phyloP scores from a whole-genome alignment of 2,113 vertebrate species.

The Datnioides undecimradiatus region DNA sequence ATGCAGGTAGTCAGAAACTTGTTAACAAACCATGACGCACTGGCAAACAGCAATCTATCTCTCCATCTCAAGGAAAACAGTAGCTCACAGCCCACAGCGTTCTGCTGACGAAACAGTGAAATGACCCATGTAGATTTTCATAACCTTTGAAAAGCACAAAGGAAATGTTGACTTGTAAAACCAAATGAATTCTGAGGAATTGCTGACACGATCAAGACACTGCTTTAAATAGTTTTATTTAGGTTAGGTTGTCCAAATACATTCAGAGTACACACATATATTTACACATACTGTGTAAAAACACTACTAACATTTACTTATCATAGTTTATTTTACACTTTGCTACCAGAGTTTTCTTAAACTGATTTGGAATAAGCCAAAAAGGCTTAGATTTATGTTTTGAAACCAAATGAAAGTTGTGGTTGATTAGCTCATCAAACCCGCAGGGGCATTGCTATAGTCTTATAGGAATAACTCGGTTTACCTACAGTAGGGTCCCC shows the following conservation, averaged over 20 bases:
- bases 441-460: not conserved
- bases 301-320: not conserved
- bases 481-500: too few relatives aligned
- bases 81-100: conserved; percentile 19
- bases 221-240: not conserved
- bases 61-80: conserved; percentile 45
- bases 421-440: too few relatives aligned
- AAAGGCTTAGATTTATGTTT: not conserved
- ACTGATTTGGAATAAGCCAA: not conserved
- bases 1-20: conserved; percentile 45
- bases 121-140: conserved; percentile 44
- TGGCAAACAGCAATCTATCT: conserved; percentile 46
- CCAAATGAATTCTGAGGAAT: conserved; percentile 24
- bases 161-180: conserved; percentile 44
- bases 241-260: not conserved
- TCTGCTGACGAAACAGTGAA: conserved; percentile 28
- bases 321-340: not conserved
- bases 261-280: not conserved
- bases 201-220: conserved; percentile 34
- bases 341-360: not conserved
- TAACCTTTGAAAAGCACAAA: conserved; percentile 40
- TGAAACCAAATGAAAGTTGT: too few relatives aligned
- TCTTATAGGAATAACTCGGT: not conserved
- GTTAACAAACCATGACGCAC: conserved; percentile 47
- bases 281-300: not conserved